Evolutionary conservation across 2,888 invertebrate species (phyloP), one percentile per base, ranked within the genome.

Genomic region (Lampropteryx suffumata): DNA sequence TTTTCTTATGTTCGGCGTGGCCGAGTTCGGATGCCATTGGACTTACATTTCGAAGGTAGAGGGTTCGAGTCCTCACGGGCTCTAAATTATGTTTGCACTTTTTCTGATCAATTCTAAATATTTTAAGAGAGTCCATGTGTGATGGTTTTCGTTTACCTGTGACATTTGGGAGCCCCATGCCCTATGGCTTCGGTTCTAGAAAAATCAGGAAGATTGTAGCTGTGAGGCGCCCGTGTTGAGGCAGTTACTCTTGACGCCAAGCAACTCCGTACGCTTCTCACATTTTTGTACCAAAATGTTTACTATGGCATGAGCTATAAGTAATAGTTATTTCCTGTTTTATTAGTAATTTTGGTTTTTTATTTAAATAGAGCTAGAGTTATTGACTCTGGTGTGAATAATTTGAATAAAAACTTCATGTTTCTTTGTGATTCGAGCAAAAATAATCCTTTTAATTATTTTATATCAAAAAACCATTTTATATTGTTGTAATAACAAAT

Each of bases 231-330:
- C 90, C 90, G 90, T 90, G 79, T 90, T 88, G 90, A 84, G 82
- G 89, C 78, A 73, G 80, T 83, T 73, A 82, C 74, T 33, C 61
- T 88, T 84, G 86, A 84, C 82, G 85, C 84, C 82, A 84, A 69
- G 51, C 88, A 87, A 90, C 90, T 74, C 90, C 90, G 90, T 84
- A 90, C 89, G 89, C 84, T 76, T 86, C 80, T 76, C 81, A 90
- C 90, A 90, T 74, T 72, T 60, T 48, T 62, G 37, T 41, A 11
- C 14, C 12, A 8, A 11, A 3, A 11, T 30, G 17, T 17, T 4
- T 17, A 17, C n/a, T n/a, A n/a, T n/a, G n/a, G n/a, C n/a, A n/a
- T n/a, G n/a, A n/a, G n/a, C n/a, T n/a, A n/a, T n/a, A n/a, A n/a
- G n/a, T n/a, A n/a, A n/a, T n/a, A n/a, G n/a, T n/a, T n/a, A n/a